These are phyloP conservation scores for Oreohelix idahoensis DNA, from an alignment of 1,140 invertebrate species.

Conservation along the genomic window DNA sequence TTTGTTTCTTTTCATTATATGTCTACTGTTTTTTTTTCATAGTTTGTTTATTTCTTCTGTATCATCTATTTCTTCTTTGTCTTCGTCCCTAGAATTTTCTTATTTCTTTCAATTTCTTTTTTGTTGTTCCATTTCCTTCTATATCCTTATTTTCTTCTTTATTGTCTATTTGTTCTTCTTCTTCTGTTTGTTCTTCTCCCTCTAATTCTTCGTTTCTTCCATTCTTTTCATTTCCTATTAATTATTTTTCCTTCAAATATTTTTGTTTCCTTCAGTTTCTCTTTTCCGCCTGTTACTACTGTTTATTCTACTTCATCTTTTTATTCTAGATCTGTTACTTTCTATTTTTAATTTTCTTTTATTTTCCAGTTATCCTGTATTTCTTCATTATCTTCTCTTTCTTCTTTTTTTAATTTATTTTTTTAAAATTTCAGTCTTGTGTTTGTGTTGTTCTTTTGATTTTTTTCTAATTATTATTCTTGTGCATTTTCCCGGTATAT, in stretches of 20 bases:
- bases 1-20: neutral
- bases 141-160: neutral
- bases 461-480: too few species aligned
- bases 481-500: too few species aligned
- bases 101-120: neutral
- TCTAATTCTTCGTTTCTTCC: neutral
- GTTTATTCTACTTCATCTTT: too few species aligned
- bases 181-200: neutral
- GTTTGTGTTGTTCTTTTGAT: too few species aligned
- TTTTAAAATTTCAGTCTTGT: too few species aligned
- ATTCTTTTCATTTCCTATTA: neutral
- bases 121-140: neutral
- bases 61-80: too few species aligned
- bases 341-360: too few species aligned
- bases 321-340: too few species aligned
- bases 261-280: neutral
- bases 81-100: neutral
- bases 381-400: too few species aligned
- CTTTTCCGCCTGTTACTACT: neutral
- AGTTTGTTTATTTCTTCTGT: neutral
- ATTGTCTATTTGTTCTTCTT: neutral
- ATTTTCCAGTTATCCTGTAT: too few species aligned
- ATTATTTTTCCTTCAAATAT: neutral
- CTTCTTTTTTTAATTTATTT: too few species aligned
- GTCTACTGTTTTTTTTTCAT: neutral